phyloP scores from a whole-genome alignment of 2,797 vertebrate species.

The Myripristis jacobus region DNA sequence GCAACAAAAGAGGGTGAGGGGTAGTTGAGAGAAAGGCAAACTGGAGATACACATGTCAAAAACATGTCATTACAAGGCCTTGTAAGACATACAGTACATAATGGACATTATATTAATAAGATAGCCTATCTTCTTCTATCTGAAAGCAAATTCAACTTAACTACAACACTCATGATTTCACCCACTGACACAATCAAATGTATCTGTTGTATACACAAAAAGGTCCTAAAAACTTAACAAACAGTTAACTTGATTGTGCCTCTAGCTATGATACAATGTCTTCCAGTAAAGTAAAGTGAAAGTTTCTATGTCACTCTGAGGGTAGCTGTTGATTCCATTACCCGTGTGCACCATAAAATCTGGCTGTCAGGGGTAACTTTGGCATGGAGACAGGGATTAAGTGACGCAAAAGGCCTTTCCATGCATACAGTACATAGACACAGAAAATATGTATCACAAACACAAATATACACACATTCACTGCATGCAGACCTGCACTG shows the following conservation, averaged over 20 bases:
- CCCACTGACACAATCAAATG: slow-evolving; percentile 74
- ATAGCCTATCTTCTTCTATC: slow-evolving; percentile 62
- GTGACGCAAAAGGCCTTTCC: slow-evolving; percentile 70
- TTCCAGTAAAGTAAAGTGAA: slow-evolving; percentile 72
- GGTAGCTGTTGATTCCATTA: slow-evolving; percentile 75
- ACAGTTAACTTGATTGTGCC: slow-evolving; percentile 77
- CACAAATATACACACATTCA: slow-evolving; percentile 76
- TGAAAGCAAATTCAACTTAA: slow-evolving; percentile 71
- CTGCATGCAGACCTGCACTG: slow-evolving; percentile 76
- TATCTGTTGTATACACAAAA: slow-evolving; percentile 65
- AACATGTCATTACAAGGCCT: slow-evolving; percentile 74
- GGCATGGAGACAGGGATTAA: slow-evolving; percentile 73
- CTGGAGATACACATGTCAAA: slow-evolving; percentile 70
- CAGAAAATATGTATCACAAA: slow-evolving; percentile 59
- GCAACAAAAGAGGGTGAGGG: slow-evolving; percentile 53
- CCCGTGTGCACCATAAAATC: slow-evolving; percentile 62
- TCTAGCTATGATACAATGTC: slow-evolving; percentile 67
- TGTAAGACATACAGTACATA: slow-evolving; percentile 77
- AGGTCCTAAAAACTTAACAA: slow-evolving; percentile 66
- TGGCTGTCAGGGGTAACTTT: slow-evolving; percentile 76
- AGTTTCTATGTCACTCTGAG: slow-evolving; percentile 73
- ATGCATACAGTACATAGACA: slow-evolving; percentile 78
- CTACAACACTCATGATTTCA: slow-evolving; percentile 72
- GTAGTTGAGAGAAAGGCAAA: slow-evolving; percentile 71
- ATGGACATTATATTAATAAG: slow-evolving; percentile 69